These are phyloP conservation scores for Sciurus vulgaris DNA, from an alignment of 2,797 vertebrate genomes.

Conservation along the genomic window DNA sequence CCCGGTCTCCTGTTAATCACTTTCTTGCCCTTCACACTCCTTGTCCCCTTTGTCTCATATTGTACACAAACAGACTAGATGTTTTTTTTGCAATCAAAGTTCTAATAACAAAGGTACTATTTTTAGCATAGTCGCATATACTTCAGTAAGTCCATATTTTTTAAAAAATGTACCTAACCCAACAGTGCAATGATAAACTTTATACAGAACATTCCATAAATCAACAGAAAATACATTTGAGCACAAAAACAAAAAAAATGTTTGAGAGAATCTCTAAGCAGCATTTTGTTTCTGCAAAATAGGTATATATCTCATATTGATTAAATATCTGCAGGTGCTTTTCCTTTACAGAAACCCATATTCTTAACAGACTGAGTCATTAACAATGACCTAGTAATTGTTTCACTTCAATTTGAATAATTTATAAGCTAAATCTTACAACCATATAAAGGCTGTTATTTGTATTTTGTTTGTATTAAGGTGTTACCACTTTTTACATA, in stretches of 20 bases:
- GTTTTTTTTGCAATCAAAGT: slow-evolving; percentile 70
- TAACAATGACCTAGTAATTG: slow-evolving; percentile 90
- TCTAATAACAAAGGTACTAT: slow-evolving; percentile 85
- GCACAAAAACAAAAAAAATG: slow-evolving; percentile 90
- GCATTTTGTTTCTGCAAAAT: slow-evolving; percentile 91
- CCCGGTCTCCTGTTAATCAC: neutral
- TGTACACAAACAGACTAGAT: too few relatives aligned
- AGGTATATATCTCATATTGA: slow-evolving; percentile 89
- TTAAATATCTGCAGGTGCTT: slow-evolving; percentile 94
- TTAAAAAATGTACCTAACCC: slow-evolving; percentile 87
- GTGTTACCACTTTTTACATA: slow-evolving; percentile 91
- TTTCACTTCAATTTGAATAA: slow-evolving; percentile 92
- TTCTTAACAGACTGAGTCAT: slow-evolving; percentile 91
- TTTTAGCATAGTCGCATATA: slow-evolving; percentile 82
- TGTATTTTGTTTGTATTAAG: slow-evolving; percentile 90
- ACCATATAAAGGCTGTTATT: slow-evolving; percentile 92
- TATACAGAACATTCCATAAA: slow-evolving; percentile 88
- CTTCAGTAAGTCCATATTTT: slow-evolving; percentile 75
- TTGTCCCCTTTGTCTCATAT: neutral
- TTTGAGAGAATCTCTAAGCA: slow-evolving; percentile 91
- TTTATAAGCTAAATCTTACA: slow-evolving; percentile 91
- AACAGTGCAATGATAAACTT: slow-evolving; percentile 87
- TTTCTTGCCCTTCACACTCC: neutral
- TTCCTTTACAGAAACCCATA: slow-evolving; percentile 94
- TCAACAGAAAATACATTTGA: slow-evolving; percentile 89